Evolutionary conservation across 2,113 vertebrate species (phyloP).

Genomic region (Takifugu bimaculatus): DNA sequence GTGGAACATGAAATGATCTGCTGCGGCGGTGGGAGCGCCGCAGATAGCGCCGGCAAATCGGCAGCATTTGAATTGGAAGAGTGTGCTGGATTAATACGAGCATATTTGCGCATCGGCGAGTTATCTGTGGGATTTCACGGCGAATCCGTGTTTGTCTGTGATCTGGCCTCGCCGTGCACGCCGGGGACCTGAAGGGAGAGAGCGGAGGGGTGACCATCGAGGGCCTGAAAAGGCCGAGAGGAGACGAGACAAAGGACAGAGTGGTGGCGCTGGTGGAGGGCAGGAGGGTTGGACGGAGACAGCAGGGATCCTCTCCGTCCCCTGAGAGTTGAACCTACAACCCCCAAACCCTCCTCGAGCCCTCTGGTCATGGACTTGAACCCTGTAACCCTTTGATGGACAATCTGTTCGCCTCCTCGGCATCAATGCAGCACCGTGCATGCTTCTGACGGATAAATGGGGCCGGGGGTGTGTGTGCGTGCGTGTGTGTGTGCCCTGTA

Average conservation of each 20-base stretch:
- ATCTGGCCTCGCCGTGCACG: conserved; percentile 14
- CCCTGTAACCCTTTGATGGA: conserved; percentile 57
- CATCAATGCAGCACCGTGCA: conserved; percentile 39
- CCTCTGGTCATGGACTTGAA: conserved; percentile 71
- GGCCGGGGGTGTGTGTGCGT: conserved; percentile 10
- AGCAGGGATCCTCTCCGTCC: conserved; percentile 56
- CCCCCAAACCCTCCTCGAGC: conserved; percentile 58
- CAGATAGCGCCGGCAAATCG: conserved; percentile 20
- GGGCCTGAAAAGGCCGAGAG: conserved; percentile 42
- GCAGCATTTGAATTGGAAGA: conserved; percentile 42
- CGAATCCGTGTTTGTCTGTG: conserved; percentile 32
- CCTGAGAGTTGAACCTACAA: conserved; percentile 65
- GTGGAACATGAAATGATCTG: conserved; percentile 34
- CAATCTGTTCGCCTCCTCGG: conserved; percentile 64
- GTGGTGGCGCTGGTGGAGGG: conserved; percentile 40
- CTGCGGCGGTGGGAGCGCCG: conserved; percentile 23
- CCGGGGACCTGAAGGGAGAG: conserved; percentile 32
- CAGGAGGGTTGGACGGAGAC: conserved; percentile 42
- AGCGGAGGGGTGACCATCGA: conserved; percentile 49
- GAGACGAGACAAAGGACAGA: conserved; percentile 17
- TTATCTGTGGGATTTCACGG: conserved; percentile 15
- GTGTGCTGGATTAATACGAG: conserved; percentile 15
- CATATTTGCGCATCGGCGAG: conserved; percentile 34
- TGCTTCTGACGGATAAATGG: conserved; percentile 63
- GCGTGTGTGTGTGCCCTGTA: conserved; percentile 10